A percentile compares a stretch with the other conserved stretches of the same genome.
Conservation (phyloP, 2,797 vertebrate genomes). For the Pempheris klunzingeri region DNA sequence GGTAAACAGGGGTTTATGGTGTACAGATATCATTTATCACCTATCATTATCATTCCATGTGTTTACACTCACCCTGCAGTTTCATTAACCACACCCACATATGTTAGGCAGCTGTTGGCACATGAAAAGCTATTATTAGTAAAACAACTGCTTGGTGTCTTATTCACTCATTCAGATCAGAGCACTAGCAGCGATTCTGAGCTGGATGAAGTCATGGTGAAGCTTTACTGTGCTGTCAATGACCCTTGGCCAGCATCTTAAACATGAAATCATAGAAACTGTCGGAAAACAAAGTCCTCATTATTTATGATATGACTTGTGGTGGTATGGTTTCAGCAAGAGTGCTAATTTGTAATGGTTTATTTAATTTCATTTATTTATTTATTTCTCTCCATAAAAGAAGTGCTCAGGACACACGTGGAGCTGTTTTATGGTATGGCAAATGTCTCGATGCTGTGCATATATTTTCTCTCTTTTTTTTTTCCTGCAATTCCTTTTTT, state of each 20-base stretch:
- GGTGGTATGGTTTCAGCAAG: not conserved
- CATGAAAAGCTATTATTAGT: slow-evolving; percentile 44
- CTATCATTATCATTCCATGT: slow-evolving; percentile 56
- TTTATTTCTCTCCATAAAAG: not conserved
- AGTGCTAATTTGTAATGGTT: not conserved
- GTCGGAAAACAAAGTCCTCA: not conserved
- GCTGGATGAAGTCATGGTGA: not conserved
- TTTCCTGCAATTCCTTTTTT: not conserved
- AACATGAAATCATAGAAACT: not conserved
- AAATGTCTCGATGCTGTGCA: not conserved
- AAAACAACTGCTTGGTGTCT: slow-evolving; percentile 5
- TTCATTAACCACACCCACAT: slow-evolving; percentile 54
- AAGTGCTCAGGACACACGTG: not conserved
- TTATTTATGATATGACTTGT: slow-evolving; percentile 1
- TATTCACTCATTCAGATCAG: not conserved
- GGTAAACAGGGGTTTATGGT: slow-evolving; percentile 24
- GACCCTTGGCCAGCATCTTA: not conserved
- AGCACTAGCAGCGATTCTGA: not conserved
- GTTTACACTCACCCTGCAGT: slow-evolving; percentile 31
- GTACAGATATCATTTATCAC: slow-evolving; percentile 40
- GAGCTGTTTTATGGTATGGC: not conserved
- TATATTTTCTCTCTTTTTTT: not conserved
- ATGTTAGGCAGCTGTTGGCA: slow-evolving; percentile 59
- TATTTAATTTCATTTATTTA: not conserved
- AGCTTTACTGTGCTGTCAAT: not conserved